Evolutionary conservation across 2,113 vertebrate species (phyloP), one percentile per base, ranked within the genome.

Genomic region (Sitta europaea): DNA sequence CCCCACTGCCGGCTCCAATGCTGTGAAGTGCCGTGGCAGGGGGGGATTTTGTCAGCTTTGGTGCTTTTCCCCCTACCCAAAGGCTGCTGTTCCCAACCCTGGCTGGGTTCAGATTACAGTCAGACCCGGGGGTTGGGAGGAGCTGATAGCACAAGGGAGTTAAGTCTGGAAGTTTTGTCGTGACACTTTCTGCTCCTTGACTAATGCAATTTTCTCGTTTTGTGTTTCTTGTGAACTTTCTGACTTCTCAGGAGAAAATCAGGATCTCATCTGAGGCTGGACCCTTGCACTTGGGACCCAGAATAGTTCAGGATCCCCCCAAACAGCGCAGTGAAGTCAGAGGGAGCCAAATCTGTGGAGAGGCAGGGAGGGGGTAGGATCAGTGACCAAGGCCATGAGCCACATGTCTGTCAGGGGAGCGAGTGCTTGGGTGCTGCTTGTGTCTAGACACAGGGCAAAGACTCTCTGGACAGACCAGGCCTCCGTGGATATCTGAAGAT

Each of bases 1-100:
- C 51, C 71, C 1, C 3, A 2, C 25, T 51, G 36, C 43, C 0
- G 1, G 9, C 24, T 74, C 43, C 29, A 2, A 10, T 48, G 62
- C 58, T 10, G 3, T 65, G 58, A 76, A 67, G 33, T 58, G 67
- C 53, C 0, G 0, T 84, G 87, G 75, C 31, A 75, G 27, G 5
- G 14, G 14, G 21, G 10, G 4, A 16, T 12, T 66, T 35, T 47
- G 21, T 36, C 66, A 72, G 57, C 1, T 0, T 27, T 83, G 68
- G 65, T 88, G 86, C 79, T 91, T 74, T 40, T 23, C 5, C 29
- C 27, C 24, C 40, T 20, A 11, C 35, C 35, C 40, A 63, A 59
- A 86, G 38, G 31, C 31, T 92, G 51, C 59, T 62, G 8, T 74
- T 93, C 35, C 51, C 0, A 0, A 38, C 14, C 61, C 42, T 58